These are phyloP conservation scores for Metellina segmentata DNA, from an alignment of 2,888 invertebrate genomes.

Conservation along the genomic window DNA sequence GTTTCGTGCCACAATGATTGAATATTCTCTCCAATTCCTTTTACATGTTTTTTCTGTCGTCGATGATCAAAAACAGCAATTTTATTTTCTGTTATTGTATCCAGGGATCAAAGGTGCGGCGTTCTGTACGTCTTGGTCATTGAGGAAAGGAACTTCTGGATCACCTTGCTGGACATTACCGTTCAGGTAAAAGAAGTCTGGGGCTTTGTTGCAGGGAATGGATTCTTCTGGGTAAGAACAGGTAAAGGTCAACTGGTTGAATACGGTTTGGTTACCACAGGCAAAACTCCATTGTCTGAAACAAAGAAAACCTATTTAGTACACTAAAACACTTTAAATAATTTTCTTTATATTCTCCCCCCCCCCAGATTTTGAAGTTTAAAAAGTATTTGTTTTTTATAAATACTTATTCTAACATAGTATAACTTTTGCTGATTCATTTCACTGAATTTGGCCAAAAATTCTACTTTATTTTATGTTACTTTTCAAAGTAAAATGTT, in stretches of 20 bases:
- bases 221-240: slow-evolving; percentile 76
- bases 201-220: slow-evolving; percentile 74
- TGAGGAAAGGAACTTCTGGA: slow-evolving; percentile 74
- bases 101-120: slow-evolving; percentile 74
- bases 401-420: no score
- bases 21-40: no score
- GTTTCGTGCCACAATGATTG: no score
- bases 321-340: neutral
- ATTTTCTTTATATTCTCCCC: neutral
- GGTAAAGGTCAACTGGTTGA: slow-evolving; percentile 76
- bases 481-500: no score
- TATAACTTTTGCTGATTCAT: no score
- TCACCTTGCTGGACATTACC: slow-evolving; percentile 73
- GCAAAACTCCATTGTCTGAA: slow-evolving; percentile 76
- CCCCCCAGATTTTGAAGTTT: neutral
- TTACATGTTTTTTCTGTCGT: no score
- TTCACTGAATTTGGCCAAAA: no score
- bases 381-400: neutral
- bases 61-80: no score
- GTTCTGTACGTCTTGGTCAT: slow-evolving; percentile 73
- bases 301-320: neutral
- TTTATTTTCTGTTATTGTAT: slow-evolving; percentile 5
- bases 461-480: no score
- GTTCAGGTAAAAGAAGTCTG: slow-evolving; percentile 77
- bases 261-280: slow-evolving; percentile 77